Conservation (phyloP, 2,797 vertebrate species). For the Podarcis lilfordi region DNA sequence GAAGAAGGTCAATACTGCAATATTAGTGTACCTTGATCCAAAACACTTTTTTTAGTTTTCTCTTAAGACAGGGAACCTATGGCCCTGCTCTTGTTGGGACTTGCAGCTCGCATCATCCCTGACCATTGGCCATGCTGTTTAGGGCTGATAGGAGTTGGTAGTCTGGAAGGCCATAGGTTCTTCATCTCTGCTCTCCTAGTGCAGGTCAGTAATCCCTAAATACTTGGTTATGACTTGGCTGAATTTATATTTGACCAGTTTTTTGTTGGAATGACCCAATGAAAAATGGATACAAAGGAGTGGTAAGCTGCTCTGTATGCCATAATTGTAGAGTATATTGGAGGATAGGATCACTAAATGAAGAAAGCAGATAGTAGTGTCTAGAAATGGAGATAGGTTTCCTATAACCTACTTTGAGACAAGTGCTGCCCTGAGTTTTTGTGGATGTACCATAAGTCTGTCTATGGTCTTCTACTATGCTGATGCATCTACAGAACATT, state of each 20-base stretch:
- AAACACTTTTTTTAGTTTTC: no score
- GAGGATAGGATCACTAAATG: neutral
- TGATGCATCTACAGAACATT: neutral
- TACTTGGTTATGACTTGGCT: neutral
- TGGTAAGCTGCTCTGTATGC: neutral
- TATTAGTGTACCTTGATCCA: rapidly evolving
- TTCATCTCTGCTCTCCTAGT: no score
- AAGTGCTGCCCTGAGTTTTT: neutral
- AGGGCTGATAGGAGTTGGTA: no score
- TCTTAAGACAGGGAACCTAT: no score
- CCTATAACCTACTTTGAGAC: neutral
- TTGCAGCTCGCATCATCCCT: no score
- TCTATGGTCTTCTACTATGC: neutral
- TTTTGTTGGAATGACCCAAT: neutral
- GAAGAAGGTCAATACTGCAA: neutral
- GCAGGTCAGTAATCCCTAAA: neutral
- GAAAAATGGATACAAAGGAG: neutral
- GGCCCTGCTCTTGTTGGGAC: no score
- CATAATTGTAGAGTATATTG: neutral
- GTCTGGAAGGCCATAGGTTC: no score
- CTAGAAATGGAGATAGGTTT: neutral
- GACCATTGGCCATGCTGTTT: no score
- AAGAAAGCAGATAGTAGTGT: neutral
- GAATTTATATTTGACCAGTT: neutral
- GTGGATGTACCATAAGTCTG: neutral